Evolutionary conservation across 2,888 invertebrate genomes (phyloP).

Genomic region (Habrosyne pyritoides): DNA sequence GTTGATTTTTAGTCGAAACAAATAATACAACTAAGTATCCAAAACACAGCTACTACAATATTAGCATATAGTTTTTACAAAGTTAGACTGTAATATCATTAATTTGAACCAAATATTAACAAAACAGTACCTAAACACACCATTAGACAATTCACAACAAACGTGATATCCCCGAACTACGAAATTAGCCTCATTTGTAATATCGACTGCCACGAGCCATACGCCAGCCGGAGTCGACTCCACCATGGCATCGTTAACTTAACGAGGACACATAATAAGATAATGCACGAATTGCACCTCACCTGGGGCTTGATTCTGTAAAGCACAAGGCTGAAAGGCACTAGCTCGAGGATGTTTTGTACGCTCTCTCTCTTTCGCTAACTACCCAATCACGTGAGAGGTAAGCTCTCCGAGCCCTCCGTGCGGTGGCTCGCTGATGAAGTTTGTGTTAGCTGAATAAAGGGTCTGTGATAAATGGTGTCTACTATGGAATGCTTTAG

Average conservation of each 20-base stretch:
- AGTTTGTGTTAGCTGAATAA: too few species aligned
- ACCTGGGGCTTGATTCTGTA: not conserved
- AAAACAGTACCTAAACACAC: not conserved
- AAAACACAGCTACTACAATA: too few species aligned
- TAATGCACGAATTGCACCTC: conserved; percentile 3
- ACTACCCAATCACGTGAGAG: too few species aligned
- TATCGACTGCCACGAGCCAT: conserved; percentile 22
- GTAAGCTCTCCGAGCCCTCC: too few species aligned
- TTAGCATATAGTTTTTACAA: not conserved
- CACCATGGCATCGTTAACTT: conserved; percentile 21
- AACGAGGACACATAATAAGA: conserved; percentile 19
- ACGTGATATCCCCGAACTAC: conserved; percentile 1
- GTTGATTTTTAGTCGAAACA: too few species aligned
- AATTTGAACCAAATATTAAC: not conserved
- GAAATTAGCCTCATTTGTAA: conserved; percentile 34
- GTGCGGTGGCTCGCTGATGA: too few species aligned
- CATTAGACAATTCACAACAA: not conserved
- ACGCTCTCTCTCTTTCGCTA: too few species aligned
- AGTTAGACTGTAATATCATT: not conserved
- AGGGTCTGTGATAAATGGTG: too few species aligned
- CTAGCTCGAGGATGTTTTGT: too few species aligned
- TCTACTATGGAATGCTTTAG: too few species aligned
- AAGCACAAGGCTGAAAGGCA: not conserved
- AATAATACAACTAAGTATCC: too few species aligned
- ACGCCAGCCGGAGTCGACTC: conserved; percentile 2